Percentiles rank a stretch among this genome's conserved stretches.
Evolutionary conservation across 2,113 vertebrate species (phyloP).

Genomic region (Copsychus sechellarum): DNA sequence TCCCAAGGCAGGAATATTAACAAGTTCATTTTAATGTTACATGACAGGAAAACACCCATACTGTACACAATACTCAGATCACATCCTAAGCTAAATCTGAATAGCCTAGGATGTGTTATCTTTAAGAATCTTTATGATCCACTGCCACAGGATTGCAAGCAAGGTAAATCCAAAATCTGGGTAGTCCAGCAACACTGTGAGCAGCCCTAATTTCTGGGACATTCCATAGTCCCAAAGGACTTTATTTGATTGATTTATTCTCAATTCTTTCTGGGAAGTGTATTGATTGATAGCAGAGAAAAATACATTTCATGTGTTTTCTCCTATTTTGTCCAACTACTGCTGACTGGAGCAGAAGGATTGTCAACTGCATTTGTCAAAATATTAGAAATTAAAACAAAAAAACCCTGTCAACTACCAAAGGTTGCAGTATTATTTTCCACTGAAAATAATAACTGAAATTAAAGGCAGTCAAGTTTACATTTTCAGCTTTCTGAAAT

Average conservation of each 20-base stretch:
- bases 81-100: background rate
- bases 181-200: background rate
- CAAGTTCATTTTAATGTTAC: background rate
- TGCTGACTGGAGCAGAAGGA: background rate
- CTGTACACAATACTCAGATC: background rate
- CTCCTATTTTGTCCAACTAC: background rate
- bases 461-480: background rate
- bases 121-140: background rate
- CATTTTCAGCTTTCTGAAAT: background rate
- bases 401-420: accelerated
- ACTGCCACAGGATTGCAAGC: background rate
- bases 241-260: background rate
- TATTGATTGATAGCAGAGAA: background rate
- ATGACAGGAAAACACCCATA: background rate
- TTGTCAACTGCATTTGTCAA: background rate
- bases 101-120: background rate
- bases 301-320: background rate
- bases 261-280: background rate
- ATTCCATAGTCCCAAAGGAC: background rate
- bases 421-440: background rate
- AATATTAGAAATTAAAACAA: background rate
- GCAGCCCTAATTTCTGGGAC: background rate
- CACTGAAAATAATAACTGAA: background rate
- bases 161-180: background rate
- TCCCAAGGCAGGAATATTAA: background rate